phyloP scores from a whole-genome alignment of 2,888 invertebrate genomes.

The Ophonus ardosiacus region DNA sequence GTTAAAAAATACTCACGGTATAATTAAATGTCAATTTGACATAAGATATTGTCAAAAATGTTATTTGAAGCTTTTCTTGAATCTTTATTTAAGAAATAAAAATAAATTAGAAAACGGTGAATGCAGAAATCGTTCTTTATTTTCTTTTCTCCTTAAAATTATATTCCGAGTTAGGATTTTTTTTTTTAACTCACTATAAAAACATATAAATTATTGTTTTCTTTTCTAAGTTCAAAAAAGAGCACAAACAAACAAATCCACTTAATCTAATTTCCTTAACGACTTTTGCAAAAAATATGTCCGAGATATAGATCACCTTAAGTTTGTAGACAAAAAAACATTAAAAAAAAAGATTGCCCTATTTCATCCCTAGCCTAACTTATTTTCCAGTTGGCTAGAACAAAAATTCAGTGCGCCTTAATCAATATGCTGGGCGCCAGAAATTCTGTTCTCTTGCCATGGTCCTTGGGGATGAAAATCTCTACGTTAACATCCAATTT shows the following conservation, averaged over 20 bases:
- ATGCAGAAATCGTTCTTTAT: too few relatives aligned
- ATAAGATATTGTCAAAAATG: too few relatives aligned
- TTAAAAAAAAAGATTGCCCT: background rate
- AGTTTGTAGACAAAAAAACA: background rate
- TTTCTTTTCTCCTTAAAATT: too few relatives aligned
- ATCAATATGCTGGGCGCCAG: conserved; percentile 54
- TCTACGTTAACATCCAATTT: conserved; percentile 1
- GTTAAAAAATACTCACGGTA: too few relatives aligned
- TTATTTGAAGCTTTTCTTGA: too few relatives aligned
- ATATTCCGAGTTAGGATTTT: too few relatives aligned
- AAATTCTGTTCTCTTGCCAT: conserved; percentile 8
- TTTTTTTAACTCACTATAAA: too few relatives aligned
- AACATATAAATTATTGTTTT: too few relatives aligned
- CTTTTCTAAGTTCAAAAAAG: too few relatives aligned
- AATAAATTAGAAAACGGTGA: too few relatives aligned
- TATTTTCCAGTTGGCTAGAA: background rate
- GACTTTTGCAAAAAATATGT: conserved; percentile 19
- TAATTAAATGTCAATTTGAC: too few relatives aligned
- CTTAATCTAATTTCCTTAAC: background rate
- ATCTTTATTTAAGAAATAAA: too few relatives aligned
- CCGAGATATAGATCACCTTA: background rate
- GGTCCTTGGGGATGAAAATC: conserved; percentile 16
- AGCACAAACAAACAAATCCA: background rate
- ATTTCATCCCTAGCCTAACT: background rate
- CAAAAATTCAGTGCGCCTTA: conserved; percentile 2